A percentile compares a stretch with the other conserved stretches of the same genome.
phyloP scores from a whole-genome alignment of 1,140 invertebrate genomes.

The Drosophila nebulosa region DNA sequence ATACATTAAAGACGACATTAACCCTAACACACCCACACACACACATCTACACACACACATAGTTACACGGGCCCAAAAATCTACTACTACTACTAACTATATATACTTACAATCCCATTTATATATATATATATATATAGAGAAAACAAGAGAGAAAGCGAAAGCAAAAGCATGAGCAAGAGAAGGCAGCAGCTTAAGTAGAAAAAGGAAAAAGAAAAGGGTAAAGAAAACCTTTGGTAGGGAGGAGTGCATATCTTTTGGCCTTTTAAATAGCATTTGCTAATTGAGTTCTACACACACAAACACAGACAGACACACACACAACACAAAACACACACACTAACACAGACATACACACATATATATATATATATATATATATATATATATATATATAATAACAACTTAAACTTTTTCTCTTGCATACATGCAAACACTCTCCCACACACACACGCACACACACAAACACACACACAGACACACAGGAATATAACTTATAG shows the following conservation, averaged over 20 bases:
- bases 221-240: slow-evolving; percentile 7
- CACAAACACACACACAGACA: neutral
- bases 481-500: slow-evolving; percentile 71
- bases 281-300: slow-evolving; percentile 12
- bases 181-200: neutral
- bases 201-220: neutral
- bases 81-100: neutral
- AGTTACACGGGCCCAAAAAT: slow-evolving; percentile 63
- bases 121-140: neutral
- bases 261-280: slow-evolving; percentile 62
- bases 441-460: neutral
- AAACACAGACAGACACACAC: no score
- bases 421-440: no score
- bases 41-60: slow-evolving; percentile 34
- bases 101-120: neutral
- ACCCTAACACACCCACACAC: slow-evolving; percentile 25
- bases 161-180: slow-evolving; percentile 5
- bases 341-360: no score
- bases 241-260: slow-evolving; percentile 65
- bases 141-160: neutral
- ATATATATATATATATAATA: slow-evolving; percentile 35
- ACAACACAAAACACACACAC: no score
- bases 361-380: neutral
- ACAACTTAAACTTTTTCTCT: slow-evolving; percentile 48
- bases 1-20: slow-evolving; percentile 55